Percentiles rank a stretch among this genome's conserved stretches.
Evolutionary conservation across 1,140 invertebrate genomes (phyloP).

Genomic region (Triops cancriformis): DNA sequence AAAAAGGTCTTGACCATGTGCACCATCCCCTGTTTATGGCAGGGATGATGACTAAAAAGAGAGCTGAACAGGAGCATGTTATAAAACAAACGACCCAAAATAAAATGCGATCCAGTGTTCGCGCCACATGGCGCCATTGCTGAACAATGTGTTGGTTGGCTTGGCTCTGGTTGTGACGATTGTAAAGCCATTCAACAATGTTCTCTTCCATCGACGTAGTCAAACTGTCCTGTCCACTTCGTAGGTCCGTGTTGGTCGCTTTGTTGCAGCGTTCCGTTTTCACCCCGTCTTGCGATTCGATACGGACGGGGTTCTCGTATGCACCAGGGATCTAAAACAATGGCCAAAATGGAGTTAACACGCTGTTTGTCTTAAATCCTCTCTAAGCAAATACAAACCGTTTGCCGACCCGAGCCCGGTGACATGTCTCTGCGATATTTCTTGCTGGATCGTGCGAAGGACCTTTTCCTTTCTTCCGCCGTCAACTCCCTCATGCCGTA

Average conservation of each 20-base stretch:
- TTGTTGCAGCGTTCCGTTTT: constrained; percentile 29
- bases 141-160: constrained; percentile 38
- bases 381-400: not conserved
- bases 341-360: not conserved
- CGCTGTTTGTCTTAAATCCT: not conserved
- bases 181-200: constrained; percentile 4
- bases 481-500: not conserved
- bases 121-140: constrained; percentile 49
- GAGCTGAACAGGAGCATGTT: constrained; percentile 44
- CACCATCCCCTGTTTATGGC: constrained; percentile 37
- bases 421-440: constrained; percentile 14
- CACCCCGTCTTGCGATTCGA: constrained; percentile 30
- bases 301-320: constrained; percentile 19
- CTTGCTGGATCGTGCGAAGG: constrained; percentile 19
- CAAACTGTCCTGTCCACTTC: constrained; percentile 23
- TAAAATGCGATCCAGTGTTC: constrained; percentile 48
- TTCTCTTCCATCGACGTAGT: not conserved
- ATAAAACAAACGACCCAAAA: constrained; percentile 51
- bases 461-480: constrained; percentile 16
- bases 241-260: constrained; percentile 27
- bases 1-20: constrained; percentile 11
- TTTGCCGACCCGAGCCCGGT: constrained; percentile 12
- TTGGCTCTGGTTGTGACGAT: constrained; percentile 31
- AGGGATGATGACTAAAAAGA: constrained; percentile 45
- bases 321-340: not conserved